Conservation (phyloP, 1,140 invertebrate genomes). For the Oncopodura yosiiana region DNA sequence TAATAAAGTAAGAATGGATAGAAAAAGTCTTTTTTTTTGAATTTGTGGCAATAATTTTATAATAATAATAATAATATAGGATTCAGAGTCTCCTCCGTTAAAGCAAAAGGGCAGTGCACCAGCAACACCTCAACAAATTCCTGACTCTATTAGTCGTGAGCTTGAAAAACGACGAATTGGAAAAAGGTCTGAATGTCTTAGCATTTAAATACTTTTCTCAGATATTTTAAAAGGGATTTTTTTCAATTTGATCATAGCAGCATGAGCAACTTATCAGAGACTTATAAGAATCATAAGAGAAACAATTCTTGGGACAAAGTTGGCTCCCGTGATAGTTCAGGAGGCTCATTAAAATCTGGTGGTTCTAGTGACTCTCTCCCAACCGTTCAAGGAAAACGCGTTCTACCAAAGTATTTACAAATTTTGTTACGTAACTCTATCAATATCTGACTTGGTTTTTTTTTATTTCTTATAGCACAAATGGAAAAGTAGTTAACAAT, state of each 20-base stretch:
- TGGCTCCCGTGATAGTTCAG: conserved; percentile 34
- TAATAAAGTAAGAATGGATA: conserved; percentile 11
- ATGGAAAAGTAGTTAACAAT: conserved; percentile 8
- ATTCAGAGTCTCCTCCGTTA: conserved; percentile 12
- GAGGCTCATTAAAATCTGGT: conserved; percentile 33
- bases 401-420: conserved; percentile 30
- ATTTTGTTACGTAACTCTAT: neutral
- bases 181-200: conserved; percentile 35
- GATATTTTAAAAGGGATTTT: neutral
- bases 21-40: neutral
- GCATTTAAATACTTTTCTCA: conserved; percentile 1
- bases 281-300: conserved; percentile 42
- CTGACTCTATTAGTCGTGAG: conserved; percentile 50
- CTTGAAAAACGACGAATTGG: conserved; percentile 50
- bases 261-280: conserved; percentile 41
- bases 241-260: conserved; percentile 12
- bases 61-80: neutral
- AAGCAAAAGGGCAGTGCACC: conserved; percentile 22
- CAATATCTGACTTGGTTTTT: conserved; percentile 1
- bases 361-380: conserved; percentile 36
- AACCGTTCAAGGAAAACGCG: conserved; percentile 32
- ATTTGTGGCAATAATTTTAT: conserved; percentile 3
- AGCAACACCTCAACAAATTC: conserved; percentile 38
- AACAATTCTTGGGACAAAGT: conserved; percentile 44
- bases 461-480: conserved; percentile 10